These are phyloP conservation scores for Telmatherina bonti DNA, from an alignment of 2,797 vertebrate species.

Conservation along the genomic window DNA sequence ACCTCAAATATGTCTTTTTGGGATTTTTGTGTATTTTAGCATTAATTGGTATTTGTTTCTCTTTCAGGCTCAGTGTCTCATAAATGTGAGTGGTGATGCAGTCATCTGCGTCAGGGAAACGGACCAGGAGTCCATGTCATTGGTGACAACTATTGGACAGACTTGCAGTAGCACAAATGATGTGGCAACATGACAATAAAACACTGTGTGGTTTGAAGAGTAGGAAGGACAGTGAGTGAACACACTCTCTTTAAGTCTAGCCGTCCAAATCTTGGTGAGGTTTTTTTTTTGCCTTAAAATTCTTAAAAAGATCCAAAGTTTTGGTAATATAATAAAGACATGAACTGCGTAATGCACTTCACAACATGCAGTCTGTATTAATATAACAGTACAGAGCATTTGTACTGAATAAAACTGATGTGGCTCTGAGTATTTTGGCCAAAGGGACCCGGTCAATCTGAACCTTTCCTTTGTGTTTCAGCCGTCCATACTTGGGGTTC, in stretches of 20 bases:
- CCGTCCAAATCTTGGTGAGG: slow-evolving; percentile 63
- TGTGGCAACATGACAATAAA: slow-evolving; percentile 70
- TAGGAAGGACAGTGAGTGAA: slow-evolving; percentile 29
- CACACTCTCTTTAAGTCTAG: slow-evolving; percentile 42
- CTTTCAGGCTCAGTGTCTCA: slow-evolving; percentile 95
- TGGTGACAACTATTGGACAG: slow-evolving; percentile 58
- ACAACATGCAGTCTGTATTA: slow-evolving; percentile 31
- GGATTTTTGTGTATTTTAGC: not conserved
- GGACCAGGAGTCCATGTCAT: slow-evolving; percentile 84
- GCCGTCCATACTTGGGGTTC: slow-evolving; percentile 44
- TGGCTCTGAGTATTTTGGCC: slow-evolving; percentile 27
- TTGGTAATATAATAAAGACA: slow-evolving; percentile 33
- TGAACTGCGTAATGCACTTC: slow-evolving; percentile 13
- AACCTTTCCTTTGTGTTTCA: slow-evolving; percentile 37
- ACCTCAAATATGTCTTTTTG: not conserved
- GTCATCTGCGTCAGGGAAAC: slow-evolving; percentile 93
- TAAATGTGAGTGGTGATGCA: slow-evolving; percentile 97
- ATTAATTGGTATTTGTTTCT: slow-evolving; percentile 3
- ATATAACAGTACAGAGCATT: slow-evolving; percentile 12
- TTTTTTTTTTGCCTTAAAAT: slow-evolving; percentile 68
- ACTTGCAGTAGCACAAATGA: slow-evolving; percentile 61
- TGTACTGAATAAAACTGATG: slow-evolving; percentile 27
- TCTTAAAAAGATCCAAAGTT: slow-evolving; percentile 56
- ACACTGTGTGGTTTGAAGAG: slow-evolving; percentile 14
- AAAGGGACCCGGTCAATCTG: slow-evolving; percentile 27